These are phyloP conservation scores for Clarias gariepinus DNA, from an alignment of 2,113 vertebrate genomes.

Conservation along the genomic window DNA sequence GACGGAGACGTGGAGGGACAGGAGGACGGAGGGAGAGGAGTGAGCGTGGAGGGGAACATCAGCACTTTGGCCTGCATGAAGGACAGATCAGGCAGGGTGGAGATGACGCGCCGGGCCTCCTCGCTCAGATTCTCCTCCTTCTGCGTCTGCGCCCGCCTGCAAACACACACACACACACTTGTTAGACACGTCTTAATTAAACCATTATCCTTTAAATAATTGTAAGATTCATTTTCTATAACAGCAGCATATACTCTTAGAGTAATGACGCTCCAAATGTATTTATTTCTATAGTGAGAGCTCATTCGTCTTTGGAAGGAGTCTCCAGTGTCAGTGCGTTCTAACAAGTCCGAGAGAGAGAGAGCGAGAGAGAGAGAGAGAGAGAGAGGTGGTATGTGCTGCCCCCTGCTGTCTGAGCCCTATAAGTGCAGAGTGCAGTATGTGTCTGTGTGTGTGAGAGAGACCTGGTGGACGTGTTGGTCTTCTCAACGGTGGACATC, in stretches of 20 bases:
- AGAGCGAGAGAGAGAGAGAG: background rate
- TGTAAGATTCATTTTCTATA: background rate
- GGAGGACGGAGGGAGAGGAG: slow-evolving; percentile 75
- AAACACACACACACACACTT: background rate
- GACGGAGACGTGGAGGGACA: slow-evolving; percentile 58
- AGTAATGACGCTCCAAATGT: background rate
- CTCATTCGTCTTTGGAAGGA: background rate
- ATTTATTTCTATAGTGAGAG: background rate
- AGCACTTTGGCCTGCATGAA: slow-evolving; percentile 99
- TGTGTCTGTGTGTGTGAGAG: background rate
- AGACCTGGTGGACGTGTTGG: slow-evolving; percentile 90
- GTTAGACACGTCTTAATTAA: background rate
- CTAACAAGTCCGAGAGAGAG: background rate
- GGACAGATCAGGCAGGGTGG: slow-evolving; percentile 88
- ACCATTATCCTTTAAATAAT: background rate
- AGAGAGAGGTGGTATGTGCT: background rate
- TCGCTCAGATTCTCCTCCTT: slow-evolving; percentile 92
- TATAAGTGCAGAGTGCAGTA: background rate
- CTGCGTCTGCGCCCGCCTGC: slow-evolving; percentile 79
- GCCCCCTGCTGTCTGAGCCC: background rate
- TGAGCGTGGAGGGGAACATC: slow-evolving; percentile 96
- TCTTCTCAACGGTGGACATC: slow-evolving; percentile 97
- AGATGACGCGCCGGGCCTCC: slow-evolving; percentile 89
- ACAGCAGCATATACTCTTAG: background rate
- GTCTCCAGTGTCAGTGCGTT: background rate